Base-by-base conservation (phyloP, 1,140 invertebrate species). In the Ylistrum balloti region DNA sequence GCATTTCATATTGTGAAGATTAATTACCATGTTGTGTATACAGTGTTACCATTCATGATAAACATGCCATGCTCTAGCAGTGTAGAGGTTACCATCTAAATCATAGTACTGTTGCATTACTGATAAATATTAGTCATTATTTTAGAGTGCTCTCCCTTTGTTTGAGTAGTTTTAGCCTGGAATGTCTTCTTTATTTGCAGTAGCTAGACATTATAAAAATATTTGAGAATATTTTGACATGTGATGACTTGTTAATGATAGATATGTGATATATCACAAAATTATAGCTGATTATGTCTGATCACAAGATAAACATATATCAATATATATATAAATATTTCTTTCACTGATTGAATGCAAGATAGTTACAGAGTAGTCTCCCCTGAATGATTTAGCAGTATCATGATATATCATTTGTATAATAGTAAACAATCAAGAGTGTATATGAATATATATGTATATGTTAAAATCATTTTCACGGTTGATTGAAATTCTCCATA, bases 221-320 rank as follows among this genome's bases (percentile, higher is more conserved):
- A 74, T n/a, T 74, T 74, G 56, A 74, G 56, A 74, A 74, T 74
- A 74, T 74, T 45, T 74, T 74, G 56, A 74, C 56, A 74, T 74
- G 56, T 74, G 56, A 74, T 74, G 56, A 74, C 56, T 74, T 74
- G 56, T 48, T 48, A 20, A 74, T 74, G 56, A 74, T 74, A 74
- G 22, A 74, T 74, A 5, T 74, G 17, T 74, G 56, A 28, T 74
- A 74, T 74, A 74, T 28, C 56, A 74, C 56, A 74, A 22, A 1
- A 28, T 28, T 74, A 5, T 74, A n/a, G 3, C 28, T 28, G 56
- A 28, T 9, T 74, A 74, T 74, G 1, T n/a, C n/a, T 74, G 56
- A 74, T 74, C 56, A 74, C 22, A 22, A 28, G 56, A 74, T n/a
- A 5, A 74, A 74, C n/a, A 74, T n/a, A 74, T 74, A 9, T 74